Evolutionary conservation across 2,888 invertebrate genomes (phyloP).

Genomic region (Phyllotreta cruciferae): DNA sequence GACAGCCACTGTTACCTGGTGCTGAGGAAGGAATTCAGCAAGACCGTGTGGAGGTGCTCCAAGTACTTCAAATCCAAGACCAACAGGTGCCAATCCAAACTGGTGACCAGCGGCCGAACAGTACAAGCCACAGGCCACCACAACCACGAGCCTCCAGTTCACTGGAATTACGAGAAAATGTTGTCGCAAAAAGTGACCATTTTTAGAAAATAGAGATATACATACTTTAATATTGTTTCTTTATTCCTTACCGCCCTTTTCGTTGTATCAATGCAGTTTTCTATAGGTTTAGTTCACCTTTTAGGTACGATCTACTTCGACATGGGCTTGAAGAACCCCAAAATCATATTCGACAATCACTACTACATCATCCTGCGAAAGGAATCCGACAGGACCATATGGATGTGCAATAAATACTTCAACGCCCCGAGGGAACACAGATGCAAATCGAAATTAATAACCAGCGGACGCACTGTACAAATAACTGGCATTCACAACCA

Average conservation of each 20-base stretch:
- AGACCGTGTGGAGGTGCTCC: slow-evolving; percentile 43
- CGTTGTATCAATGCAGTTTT: neutral
- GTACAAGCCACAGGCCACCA: slow-evolving; percentile 46
- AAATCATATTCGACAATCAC: slow-evolving; percentile 48
- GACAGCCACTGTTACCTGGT: slow-evolving; percentile 40
- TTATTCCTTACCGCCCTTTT: neutral
- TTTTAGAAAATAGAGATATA: slow-evolving; percentile 21
- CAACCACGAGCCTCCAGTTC: slow-evolving; percentile 43
- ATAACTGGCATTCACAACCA: slow-evolving; percentile 48
- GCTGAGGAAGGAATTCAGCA: slow-evolving; percentile 37
- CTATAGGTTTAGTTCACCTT: slow-evolving; percentile 18
- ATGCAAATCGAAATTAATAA: slow-evolving; percentile 47
- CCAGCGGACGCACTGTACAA: slow-evolving; percentile 45
- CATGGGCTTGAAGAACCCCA: slow-evolving; percentile 49
- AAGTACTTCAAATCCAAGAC: slow-evolving; percentile 41
- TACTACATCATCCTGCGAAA: slow-evolving; percentile 47
- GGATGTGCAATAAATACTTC: slow-evolving; percentile 51
- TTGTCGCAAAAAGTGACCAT: slow-evolving; percentile 43
- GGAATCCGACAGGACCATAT: slow-evolving; percentile 44
- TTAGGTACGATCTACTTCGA: slow-evolving; percentile 48
- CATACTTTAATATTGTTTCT: neutral
- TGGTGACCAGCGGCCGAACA: slow-evolving; percentile 46
- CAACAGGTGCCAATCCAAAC: slow-evolving; percentile 46
- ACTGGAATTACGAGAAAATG: slow-evolving; percentile 39
- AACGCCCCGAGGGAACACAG: slow-evolving; percentile 42